Percentiles rank a stretch among this genome's conserved stretches.
phyloP scores from a whole-genome alignment of 1,140 invertebrate genomes.

The Drosophila virilis region DNA sequence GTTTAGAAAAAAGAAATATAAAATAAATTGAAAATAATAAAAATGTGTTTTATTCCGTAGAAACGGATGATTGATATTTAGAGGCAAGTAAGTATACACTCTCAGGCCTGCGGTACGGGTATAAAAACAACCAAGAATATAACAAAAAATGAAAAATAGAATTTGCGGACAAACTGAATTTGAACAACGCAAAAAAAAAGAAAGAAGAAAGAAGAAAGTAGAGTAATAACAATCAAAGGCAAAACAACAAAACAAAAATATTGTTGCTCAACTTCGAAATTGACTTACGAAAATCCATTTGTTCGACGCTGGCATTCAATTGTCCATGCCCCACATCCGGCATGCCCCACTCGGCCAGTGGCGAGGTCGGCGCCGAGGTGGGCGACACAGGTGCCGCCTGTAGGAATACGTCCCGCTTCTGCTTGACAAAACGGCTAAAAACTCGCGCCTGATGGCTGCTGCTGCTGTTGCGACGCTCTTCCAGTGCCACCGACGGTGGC shows the following conservation, averaged over 20 bases:
- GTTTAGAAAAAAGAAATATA: no score
- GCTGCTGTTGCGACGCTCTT: conserved; percentile 21
- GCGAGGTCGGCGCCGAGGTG: conserved; percentile 21
- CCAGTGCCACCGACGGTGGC: conserved; percentile 3
- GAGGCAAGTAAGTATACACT: not conserved
- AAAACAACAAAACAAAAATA: conserved; percentile 20
- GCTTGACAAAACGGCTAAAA: conserved; percentile 66
- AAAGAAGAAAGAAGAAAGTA: conserved; percentile 42
- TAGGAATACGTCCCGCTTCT: conserved; percentile 65
- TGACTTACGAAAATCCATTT: conserved; percentile 84
- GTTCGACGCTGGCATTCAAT: conserved; percentile 71
- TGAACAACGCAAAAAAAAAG: conserved; percentile 42
- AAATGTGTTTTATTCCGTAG: no score
- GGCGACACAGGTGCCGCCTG: conserved; percentile 44
- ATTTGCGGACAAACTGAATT: conserved; percentile 64
- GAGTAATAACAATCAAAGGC: conserved; percentile 40
- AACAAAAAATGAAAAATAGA: conserved; percentile 9
- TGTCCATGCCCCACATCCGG: conserved; percentile 62
- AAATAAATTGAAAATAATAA: no score
- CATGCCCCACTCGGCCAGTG: conserved; percentile 35
- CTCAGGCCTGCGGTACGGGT: not conserved
- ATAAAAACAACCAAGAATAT: conserved; percentile 10
- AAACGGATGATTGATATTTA: not conserved
- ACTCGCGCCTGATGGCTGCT: conserved; percentile 57
- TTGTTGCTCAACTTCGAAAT: conserved; percentile 54